Evolutionary conservation across 2,113 vertebrate species (phyloP).

Genomic region (Myiozetetes cayanensis): DNA sequence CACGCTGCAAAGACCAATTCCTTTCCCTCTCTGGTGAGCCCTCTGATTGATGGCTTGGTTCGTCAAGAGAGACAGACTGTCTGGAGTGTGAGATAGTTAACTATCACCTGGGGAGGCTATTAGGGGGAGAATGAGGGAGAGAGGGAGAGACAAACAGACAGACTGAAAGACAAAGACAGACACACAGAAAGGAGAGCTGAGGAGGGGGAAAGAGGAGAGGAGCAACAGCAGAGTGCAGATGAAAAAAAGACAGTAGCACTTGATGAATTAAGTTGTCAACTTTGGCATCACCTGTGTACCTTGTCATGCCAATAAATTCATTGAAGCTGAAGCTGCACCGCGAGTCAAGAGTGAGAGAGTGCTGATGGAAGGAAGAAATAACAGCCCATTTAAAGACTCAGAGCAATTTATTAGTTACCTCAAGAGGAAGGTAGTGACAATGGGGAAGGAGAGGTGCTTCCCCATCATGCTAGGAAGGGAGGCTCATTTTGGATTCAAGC

Average conservation of each 20-base stretch:
- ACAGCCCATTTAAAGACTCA: conserved; percentile 44
- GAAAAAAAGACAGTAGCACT: neutral
- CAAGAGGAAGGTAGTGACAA: neutral
- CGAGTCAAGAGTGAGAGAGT: neutral
- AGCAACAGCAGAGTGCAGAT: neutral
- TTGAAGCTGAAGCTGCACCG: conserved; percentile 9
- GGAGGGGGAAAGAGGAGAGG: neutral
- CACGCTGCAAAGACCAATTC: neutral
- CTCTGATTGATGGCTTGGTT: conserved; percentile 2
- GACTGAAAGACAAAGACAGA: neutral
- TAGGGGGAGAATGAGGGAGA: neutral
- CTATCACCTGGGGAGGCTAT: conserved; percentile 45
- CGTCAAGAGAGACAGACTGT: conserved; percentile 27
- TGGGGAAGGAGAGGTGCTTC: neutral
- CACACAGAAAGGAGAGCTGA: neutral
- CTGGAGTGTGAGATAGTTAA: conserved; percentile 45
- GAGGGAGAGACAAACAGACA: neutral
- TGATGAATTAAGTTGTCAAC: conserved; percentile 59
- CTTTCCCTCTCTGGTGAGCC: neutral
- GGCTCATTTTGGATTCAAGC: neutral
- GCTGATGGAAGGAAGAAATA: conserved; percentile 44
- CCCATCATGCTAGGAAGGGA: neutral
- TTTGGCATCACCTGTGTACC: conserved; percentile 48
- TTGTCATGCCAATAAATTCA: conserved; percentile 51
- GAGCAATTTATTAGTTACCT: conserved; percentile 40